Conservation (phyloP, 2,113 vertebrate genomes). For the Nesoenas mayeri region DNA sequence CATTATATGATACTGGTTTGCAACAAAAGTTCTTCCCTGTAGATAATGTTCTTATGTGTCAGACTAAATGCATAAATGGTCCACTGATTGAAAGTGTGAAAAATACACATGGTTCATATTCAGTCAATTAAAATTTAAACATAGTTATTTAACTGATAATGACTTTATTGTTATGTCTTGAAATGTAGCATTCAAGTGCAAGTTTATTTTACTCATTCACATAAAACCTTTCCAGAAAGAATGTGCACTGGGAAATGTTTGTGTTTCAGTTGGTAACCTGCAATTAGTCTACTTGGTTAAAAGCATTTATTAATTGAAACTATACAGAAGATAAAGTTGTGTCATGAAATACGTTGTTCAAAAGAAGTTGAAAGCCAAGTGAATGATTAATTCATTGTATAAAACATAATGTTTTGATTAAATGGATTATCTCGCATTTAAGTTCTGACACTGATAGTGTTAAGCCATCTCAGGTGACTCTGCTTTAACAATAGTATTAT, state of each 20-base stretch:
- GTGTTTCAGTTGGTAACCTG: not conserved
- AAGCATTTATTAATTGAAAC: constrained; percentile 21
- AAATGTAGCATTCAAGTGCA: not conserved
- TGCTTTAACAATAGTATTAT: not conserved
- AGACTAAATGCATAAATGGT: not conserved
- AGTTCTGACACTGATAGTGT: constrained; percentile 2
- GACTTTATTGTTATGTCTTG: not conserved
- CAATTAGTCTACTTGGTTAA: constrained; percentile 7
- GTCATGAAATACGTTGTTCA: not conserved
- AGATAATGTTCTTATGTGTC: not conserved
- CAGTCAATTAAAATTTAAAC: not conserved
- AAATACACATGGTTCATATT: not conserved
- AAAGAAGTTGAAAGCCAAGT: not conserved
- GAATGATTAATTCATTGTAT: constrained; percentile 32
- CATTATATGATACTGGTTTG: not conserved
- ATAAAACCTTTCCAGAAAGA: not conserved
- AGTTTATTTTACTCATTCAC: not conserved
- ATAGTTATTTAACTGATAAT: not conserved
- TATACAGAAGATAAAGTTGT: not conserved
- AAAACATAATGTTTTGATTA: constrained; percentile 29
- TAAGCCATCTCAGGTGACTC: not conserved
- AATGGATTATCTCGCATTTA: not conserved
- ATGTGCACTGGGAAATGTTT: not conserved
- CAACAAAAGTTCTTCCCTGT: not conserved
- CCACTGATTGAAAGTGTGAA: not conserved